These are phyloP conservation scores for Drosophila guanche DNA, from an alignment of 1,140 invertebrate species.

Conservation along the genomic window DNA sequence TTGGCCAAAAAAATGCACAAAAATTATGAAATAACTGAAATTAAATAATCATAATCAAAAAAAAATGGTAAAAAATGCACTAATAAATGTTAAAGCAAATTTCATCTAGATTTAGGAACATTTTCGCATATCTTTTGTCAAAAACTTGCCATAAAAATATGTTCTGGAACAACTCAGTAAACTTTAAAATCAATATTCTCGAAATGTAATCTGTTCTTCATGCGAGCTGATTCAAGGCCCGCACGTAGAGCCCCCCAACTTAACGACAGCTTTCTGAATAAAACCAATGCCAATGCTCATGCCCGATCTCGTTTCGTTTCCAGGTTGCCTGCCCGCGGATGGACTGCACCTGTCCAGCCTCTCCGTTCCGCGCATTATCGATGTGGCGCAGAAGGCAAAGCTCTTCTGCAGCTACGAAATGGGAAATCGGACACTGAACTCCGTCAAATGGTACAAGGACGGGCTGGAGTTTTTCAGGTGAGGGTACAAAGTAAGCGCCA, in stretches of 20 bases:
- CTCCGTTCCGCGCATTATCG: slow-evolving; percentile 84
- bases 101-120: too few relatives aligned
- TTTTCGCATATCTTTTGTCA: too few relatives aligned
- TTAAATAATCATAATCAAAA: too few relatives aligned
- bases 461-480: slow-evolving; percentile 89
- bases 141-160: too few relatives aligned
- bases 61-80: too few relatives aligned
- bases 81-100: too few relatives aligned
- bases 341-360: slow-evolving; percentile 78
- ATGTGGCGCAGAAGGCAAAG: slow-evolving; percentile 84
- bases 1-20: too few relatives aligned
- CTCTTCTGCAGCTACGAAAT: slow-evolving; percentile 86
- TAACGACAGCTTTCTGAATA: slow-evolving; percentile 31
- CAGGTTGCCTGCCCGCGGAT: slow-evolving; percentile 62
- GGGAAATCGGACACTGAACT: slow-evolving; percentile 88
- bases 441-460: slow-evolving; percentile 92
- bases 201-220: slow-evolving; percentile 23
- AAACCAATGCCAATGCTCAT: slow-evolving; percentile 9
- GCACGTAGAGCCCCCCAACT: slow-evolving; percentile 2
- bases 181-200: too few relatives aligned
- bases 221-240: slow-evolving; percentile 7
- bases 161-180: too few relatives aligned
- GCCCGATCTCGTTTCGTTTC: neutral
- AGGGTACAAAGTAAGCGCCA: slow-evolving; percentile 40
- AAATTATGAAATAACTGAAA: too few relatives aligned